phyloP scores from a whole-genome alignment of 2,888 invertebrate species.

The Carterocephalus palaemon region DNA sequence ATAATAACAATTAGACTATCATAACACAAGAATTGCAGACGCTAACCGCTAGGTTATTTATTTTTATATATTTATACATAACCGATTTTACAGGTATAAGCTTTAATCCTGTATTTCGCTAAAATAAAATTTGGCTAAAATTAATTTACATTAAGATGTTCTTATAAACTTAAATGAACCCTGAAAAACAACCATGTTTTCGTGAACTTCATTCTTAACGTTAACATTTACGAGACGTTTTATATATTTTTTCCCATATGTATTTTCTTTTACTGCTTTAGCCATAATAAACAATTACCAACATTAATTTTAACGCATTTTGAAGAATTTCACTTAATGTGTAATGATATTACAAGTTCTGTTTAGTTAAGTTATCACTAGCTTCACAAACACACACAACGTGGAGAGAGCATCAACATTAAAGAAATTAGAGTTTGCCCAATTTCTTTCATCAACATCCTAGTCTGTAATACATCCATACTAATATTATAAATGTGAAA shows the following conservation, averaged over 20 bases:
- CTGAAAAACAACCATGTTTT: conserved; percentile 79
- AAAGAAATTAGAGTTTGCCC: too few species aligned
- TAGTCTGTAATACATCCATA: too few species aligned
- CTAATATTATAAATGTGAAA: too few species aligned
- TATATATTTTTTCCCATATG: conserved; percentile 1
- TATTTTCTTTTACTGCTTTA: conserved; percentile 1
- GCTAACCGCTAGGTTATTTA: conserved; percentile 64
- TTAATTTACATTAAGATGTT: conserved; percentile 40
- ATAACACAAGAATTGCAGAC: conserved; percentile 58
- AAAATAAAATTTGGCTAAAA: conserved; percentile 36
- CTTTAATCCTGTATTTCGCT: conserved; percentile 12
- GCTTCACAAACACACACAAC: conserved; percentile 2
- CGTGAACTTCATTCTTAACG: conserved; percentile 54
- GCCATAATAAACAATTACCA: background rate
- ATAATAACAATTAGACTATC: conserved; percentile 53
- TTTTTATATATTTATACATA: conserved; percentile 39
- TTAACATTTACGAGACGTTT: conserved; percentile 34
- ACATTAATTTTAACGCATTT: background rate
- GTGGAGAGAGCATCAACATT: too few species aligned
- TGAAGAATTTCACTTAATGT: too few species aligned
- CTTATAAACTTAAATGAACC: conserved; percentile 58
- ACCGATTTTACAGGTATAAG: conserved; percentile 10
- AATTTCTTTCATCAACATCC: too few species aligned
- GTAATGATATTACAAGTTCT: too few species aligned
- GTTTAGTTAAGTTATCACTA: background rate